A percentile compares a stretch with the other conserved stretches of the same genome.
These are phyloP conservation scores for Berghia stephanieae DNA, from an alignment of 1,140 invertebrate species.

Conservation along the genomic window DNA sequence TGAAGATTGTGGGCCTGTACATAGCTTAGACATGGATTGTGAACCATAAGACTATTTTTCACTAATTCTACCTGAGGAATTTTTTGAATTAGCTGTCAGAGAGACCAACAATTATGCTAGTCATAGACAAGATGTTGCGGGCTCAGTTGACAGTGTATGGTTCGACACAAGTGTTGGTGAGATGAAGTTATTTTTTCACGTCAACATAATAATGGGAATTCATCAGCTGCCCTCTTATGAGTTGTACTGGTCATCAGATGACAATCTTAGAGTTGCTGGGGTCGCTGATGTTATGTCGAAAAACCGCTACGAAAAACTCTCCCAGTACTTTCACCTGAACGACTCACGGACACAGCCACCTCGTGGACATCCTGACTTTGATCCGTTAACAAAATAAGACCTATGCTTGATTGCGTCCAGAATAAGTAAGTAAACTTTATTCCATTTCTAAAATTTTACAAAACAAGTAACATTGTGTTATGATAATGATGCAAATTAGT, in stretches of 20 bases:
- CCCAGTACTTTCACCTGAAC: conserved; percentile 39
- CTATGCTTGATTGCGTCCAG: conserved; percentile 30
- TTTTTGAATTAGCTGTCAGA: background rate
- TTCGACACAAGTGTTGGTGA: background rate
- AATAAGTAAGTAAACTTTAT: conserved; percentile 9
- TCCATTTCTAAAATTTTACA: background rate
- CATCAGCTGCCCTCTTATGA: conserved; percentile 6
- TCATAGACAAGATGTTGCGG: background rate
- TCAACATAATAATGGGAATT: conserved; percentile 29
- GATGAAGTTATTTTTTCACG: conserved; percentile 13
- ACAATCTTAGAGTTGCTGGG: conserved; percentile 24
- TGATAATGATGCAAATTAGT: background rate
- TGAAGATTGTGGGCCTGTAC: background rate
- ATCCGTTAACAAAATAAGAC: conserved; percentile 40
- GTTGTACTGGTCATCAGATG: conserved; percentile 34
- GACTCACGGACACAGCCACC: conserved; percentile 19
- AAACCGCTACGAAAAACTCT: conserved; percentile 39
- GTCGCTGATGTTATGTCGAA: conserved; percentile 32
- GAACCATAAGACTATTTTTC: conserved; percentile 4
- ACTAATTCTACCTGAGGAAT: background rate
- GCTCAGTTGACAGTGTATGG: background rate
- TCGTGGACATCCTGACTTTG: conserved; percentile 23
- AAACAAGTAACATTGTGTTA: background rate
- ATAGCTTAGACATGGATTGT: background rate
- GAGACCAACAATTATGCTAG: background rate